phyloP scores from a whole-genome alignment of 2,888 invertebrate genomes.

The Thymelicus lineola region DNA sequence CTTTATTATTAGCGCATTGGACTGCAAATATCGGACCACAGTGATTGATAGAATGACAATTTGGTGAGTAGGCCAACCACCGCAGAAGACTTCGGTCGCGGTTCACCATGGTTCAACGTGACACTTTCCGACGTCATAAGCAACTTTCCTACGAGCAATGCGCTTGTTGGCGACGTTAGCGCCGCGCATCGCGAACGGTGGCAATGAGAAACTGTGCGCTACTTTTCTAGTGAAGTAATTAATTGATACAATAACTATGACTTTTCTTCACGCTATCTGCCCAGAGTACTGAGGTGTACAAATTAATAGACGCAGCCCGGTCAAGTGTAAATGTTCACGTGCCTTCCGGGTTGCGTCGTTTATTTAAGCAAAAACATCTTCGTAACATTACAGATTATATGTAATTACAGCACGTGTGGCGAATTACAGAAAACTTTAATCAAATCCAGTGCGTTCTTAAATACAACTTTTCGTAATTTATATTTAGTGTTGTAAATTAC shows the following conservation, averaged over 20 bases:
- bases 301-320: conserved; percentile 49
- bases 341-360: conserved; percentile 34
- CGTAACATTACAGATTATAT: conserved; percentile 11
- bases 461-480: too few species aligned
- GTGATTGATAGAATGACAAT: conserved; percentile 83
- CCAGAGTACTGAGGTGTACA: conserved; percentile 45
- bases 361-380: conserved; percentile 16
- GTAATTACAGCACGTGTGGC: conserved; percentile 24
- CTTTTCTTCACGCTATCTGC: conserved; percentile 65
- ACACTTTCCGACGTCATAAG: conserved; percentile 84
- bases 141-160: conserved; percentile 85
- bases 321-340: conserved; percentile 37
- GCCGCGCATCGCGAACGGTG: conserved; percentile 63
- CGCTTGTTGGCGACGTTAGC: conserved; percentile 58
- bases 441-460: too few species aligned
- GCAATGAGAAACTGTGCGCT: conserved; percentile 65
- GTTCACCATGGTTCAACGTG: conserved; percentile 84
- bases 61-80: conserved; percentile 81
- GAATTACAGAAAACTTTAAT: conserved; percentile 1
- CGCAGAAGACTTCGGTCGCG: conserved; percentile 75
- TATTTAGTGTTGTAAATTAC: too few species aligned
- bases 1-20: conserved; percentile 53
- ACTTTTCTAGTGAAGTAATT: conserved; percentile 74
- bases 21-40: conserved; percentile 75
- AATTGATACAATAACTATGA: conserved; percentile 64